phyloP scores from a whole-genome alignment of 2,113 vertebrate genomes.

The Laticauda colubrina region DNA sequence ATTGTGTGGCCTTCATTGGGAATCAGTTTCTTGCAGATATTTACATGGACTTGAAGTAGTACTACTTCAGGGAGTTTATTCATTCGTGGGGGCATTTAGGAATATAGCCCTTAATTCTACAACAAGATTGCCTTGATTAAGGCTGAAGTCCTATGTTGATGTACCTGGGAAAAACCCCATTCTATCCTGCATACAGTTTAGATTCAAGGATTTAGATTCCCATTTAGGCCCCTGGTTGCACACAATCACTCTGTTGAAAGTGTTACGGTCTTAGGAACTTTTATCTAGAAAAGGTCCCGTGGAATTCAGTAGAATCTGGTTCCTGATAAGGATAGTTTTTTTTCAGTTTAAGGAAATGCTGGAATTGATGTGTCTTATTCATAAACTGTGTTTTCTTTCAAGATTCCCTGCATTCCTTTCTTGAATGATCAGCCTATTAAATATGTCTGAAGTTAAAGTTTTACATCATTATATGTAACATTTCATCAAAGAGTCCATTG shows the following conservation, averaged over 20 bases:
- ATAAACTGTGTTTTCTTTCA: constrained; percentile 7
- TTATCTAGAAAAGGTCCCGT: neutral
- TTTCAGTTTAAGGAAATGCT: neutral
- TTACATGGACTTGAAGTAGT: neutral
- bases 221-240: neutral
- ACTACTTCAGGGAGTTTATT: neutral
- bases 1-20: neutral
- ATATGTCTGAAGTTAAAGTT: constrained; percentile 23
- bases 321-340: neutral
- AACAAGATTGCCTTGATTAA: neutral
- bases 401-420: constrained; percentile 2
- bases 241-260: neutral
- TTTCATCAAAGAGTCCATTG: constrained; percentile 31
- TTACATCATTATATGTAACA: constrained; percentile 13
- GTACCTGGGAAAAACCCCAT: neutral
- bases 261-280: neutral
- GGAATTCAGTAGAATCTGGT: neutral
- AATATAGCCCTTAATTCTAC: neutral
- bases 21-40: neutral
- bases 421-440: neutral
- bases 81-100: neutral
- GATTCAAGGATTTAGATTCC: neutral
- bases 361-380: constrained; percentile 35
- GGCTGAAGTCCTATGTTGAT: neutral
- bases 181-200: neutral